Evolutionary conservation across 2,888 invertebrate species (phyloP), one percentile per base, ranked within the genome.

Genomic region (Drosophila antonietae): DNA sequence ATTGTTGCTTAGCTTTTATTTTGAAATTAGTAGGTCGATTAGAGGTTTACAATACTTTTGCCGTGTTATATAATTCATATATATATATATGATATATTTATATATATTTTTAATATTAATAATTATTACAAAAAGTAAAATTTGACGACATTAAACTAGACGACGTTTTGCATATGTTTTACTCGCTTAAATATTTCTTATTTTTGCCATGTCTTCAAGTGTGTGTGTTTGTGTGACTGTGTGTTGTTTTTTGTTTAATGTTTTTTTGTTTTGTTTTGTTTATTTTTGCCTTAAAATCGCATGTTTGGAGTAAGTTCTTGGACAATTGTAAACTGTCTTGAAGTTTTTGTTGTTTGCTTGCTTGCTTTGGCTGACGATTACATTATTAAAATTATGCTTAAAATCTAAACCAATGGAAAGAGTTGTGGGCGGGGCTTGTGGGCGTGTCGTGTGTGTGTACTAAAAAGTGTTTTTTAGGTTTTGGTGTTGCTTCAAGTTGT

Each of bases 61-160:
- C 73, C 77, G 74, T 73, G 75, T 81, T 77, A 88, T 83, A 81
- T 86, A 84, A 74, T 82, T 74, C 44, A 58, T 46, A 33, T 56
- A 35, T n/a, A 20, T 84, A 82, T 85, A 23, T 35, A 46, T 23
- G n/a, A 23, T 35, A 46, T 23, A 23, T 35, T 20, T 14, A 23
- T 31, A 18, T 83, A 46, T 44, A 35, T 57, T 9, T 81, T 87
- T 78, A 88, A 89, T 88, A 83, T 90, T 88, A 88, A 90, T 90
- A 90, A 88, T 91, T 90, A 88, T 90, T 91, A 91, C 91, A 91
- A 91, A 91, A 89, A 88, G 81, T 90, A 85, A 90, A 91, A 89
- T 75, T 88, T 89, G 88, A 91, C 91, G 91, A 91, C 91, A 91
- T 91, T 91, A 91, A 91, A 91, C 91, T 91, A 91, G 91, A 91